Percentiles rank a stretch among this genome's conserved stretches.
Evolutionary conservation across 2,888 invertebrate genomes (phyloP).

Genomic region (Aethes cnicana): DNA sequence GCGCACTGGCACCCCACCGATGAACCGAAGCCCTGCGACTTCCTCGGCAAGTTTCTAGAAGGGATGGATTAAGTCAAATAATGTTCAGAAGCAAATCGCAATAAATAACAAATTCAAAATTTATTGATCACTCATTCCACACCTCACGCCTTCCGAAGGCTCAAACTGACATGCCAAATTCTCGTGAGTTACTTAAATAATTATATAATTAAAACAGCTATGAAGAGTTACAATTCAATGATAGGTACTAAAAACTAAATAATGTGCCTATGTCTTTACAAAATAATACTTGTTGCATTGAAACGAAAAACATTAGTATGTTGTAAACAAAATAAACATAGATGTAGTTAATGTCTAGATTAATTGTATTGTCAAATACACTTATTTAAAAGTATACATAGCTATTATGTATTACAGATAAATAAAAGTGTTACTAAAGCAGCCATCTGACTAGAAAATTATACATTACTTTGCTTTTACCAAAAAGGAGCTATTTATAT

Average conservation of each 20-base stretch:
- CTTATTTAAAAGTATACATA: no score
- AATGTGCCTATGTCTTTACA: no score
- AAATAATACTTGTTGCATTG: no score
- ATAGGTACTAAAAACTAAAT: no score
- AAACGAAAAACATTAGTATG: no score
- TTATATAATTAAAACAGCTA: no score
- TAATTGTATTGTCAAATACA: no score
- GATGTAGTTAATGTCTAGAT: no score
- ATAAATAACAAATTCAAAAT: conserved; percentile 56
- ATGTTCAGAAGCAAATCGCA: not conserved
- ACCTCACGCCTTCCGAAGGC: conserved; percentile 67
- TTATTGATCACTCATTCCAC: conserved; percentile 69
- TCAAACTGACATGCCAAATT: conserved; percentile 32
- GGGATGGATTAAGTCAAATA: conserved; percentile 64
- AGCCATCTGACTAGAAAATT: conserved; percentile 18
- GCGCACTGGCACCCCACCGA: conserved; percentile 90
- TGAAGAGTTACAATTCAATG: no score
- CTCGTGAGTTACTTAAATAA: no score
- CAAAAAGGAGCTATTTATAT: conserved; percentile 2
- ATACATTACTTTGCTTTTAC: not conserved
- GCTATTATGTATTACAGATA: not conserved
- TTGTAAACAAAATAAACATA: no score
- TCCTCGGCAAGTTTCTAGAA: conserved; percentile 92
- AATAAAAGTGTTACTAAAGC: conserved; percentile 1
- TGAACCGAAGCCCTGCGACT: conserved; percentile 91